A percentile compares a stretch with the other conserved stretches of the same genome.
Conservation (phyloP, 2,113 vertebrate genomes). For the Ramphastos sulfuratus region DNA sequence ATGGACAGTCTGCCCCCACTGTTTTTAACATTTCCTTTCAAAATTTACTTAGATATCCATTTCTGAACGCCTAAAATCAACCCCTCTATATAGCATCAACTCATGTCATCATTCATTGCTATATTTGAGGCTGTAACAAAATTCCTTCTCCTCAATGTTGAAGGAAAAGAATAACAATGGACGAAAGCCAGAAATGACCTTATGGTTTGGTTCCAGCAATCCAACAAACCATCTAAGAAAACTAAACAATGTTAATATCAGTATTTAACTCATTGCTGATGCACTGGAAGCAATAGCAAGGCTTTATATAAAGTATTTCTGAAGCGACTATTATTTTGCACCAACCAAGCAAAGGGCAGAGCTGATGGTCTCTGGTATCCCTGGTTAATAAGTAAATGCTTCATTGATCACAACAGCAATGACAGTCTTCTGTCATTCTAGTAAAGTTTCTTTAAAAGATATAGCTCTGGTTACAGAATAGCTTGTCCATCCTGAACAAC, state of each 20-base stretch:
- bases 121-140: background rate
- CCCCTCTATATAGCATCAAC: background rate
- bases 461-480: background rate
- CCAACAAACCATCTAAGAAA: background rate
- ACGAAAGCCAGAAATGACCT: background rate
- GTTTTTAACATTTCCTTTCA: conserved; percentile 61
- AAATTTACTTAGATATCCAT: conserved; percentile 70
- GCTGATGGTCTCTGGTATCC: background rate
- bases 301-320: background rate
- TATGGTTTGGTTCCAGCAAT: background rate
- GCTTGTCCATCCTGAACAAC: background rate
- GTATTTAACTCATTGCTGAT: background rate
- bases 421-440: background rate
- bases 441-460: background rate
- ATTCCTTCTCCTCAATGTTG: background rate
- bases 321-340: background rate
- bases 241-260: background rate
- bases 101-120: background rate
- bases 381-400: conserved; percentile 26
- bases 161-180: background rate
- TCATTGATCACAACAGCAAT: background rate
- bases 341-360: background rate
- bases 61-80: conserved; percentile 52
- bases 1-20: conserved; percentile 74
- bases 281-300: background rate